A percentile compares a stretch with the other conserved stretches of the same genome.
These are phyloP conservation scores for Sarcophaga subvicina DNA, from an alignment of 2,888 invertebrate genomes.

Conservation along the genomic window DNA sequence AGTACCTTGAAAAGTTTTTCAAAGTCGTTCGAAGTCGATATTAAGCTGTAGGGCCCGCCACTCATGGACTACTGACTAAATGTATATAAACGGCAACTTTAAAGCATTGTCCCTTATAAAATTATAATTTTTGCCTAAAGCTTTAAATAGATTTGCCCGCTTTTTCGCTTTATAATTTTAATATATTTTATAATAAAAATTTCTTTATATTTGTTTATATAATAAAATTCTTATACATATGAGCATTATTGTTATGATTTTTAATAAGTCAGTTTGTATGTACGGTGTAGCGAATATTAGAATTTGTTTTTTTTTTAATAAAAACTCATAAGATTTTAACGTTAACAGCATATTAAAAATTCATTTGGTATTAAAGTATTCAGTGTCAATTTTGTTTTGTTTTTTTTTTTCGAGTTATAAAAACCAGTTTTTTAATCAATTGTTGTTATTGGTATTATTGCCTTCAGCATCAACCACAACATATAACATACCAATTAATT, in stretches of 20 bases:
- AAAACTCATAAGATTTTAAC: slow-evolving; percentile 4
- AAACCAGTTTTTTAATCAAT: not conserved
- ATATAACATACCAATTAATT: not conserved
- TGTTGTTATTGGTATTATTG: not conserved
- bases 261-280: not conserved
- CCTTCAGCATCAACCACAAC: not conserved
- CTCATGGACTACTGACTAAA: too few relatives aligned
- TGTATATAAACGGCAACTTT: too few relatives aligned
- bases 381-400: slow-evolving; percentile 50
- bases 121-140: too few relatives aligned
- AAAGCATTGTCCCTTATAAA: too few relatives aligned
- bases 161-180: too few relatives aligned
- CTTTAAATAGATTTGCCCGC: too few relatives aligned
- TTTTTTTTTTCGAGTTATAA: not conserved
- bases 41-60: too few relatives aligned
- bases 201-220: not conserved
- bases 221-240: not conserved
- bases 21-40: too few relatives aligned
- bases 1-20: too few relatives aligned
- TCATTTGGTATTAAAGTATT: slow-evolving; percentile 34
- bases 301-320: not conserved
- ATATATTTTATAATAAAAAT: not conserved
- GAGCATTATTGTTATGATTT: not conserved
- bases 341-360: slow-evolving; percentile 49
- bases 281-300: not conserved